Percentiles rank a stretch among this genome's conserved stretches.
phyloP scores from a whole-genome alignment of 2,888 invertebrate species.

The Acleris sparsana region DNA sequence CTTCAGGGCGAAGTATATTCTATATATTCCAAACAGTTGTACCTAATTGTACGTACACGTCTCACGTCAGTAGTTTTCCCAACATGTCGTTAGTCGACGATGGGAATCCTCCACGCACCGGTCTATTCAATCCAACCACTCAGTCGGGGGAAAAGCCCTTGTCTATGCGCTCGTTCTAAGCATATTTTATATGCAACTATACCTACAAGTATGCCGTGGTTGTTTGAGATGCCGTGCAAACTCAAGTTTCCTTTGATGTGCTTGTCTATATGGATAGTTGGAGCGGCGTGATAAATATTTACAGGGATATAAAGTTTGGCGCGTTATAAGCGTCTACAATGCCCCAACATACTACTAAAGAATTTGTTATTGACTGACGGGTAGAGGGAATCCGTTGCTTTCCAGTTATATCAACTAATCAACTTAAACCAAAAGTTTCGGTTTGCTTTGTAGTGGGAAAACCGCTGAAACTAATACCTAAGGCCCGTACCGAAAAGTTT shows the following conservation, averaged over 20 bases:
- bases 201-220: neutral
- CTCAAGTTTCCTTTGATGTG: constrained; percentile 23
- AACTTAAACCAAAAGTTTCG: too few relatives aligned
- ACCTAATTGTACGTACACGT: neutral
- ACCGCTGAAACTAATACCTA: too few relatives aligned
- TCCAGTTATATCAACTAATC: too few relatives aligned
- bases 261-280: constrained; percentile 2
- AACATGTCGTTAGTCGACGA: constrained; percentile 45
- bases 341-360: neutral
- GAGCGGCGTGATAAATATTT: constrained; percentile 11
- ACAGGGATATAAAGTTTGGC: constrained; percentile 3
- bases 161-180: constrained; percentile 38
- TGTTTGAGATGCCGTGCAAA: constrained; percentile 6
- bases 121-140: constrained; percentile 44
- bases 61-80: constrained; percentile 1
- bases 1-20: too few relatives aligned
- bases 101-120: constrained; percentile 39
- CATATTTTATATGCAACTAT: constrained; percentile 12
- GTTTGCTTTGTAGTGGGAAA: too few relatives aligned
- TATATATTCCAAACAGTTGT: neutral
- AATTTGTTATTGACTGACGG: too few relatives aligned
- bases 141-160: constrained; percentile 42
- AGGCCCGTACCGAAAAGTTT: too few relatives aligned
- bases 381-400: too few relatives aligned
- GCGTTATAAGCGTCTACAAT: neutral